Base-by-base conservation (phyloP, 2,113 vertebrate species). In the Sula dactylatra region DNA sequence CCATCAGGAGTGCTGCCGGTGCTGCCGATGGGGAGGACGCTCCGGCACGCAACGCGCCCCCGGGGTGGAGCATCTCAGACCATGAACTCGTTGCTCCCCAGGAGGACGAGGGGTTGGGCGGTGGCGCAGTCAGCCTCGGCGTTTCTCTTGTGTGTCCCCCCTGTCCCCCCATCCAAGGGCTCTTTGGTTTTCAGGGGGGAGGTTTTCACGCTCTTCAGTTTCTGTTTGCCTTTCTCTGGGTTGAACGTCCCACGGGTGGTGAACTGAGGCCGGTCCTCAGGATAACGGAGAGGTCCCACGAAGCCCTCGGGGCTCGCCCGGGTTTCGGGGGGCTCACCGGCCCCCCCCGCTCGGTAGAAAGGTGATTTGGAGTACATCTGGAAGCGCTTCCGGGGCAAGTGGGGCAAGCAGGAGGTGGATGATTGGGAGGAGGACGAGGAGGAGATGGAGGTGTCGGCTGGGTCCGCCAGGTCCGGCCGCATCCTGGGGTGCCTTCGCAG, bases 71-170 rank as follows among this genome's bases (percentile, higher is more conserved):
- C 27, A 22, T 44, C 96, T 99, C 98, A 99, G 93, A 99, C 99
- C 99, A 99, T 99, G 97, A 99, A 99, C 97, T 99, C 99, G 11
- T 99, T 99, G 94, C 96, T 99, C 93, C 99, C 99, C 81, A 99
- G 99, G 82, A 99, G 95, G 76, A 99, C 98, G 20, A 98, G 95
- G 94, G 98, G 98, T 93, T 99, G 99, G 34, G 98, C 3, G 2
- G 98, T 40, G 61, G 98, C 64, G 8, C 98, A 86, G 70, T 99
- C 99, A 3, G 98, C 90, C 36, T 99, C 99, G 2, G 96, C 42
- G 87, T 95, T 94, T 86, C 98, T 98, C 92, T 98, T 97, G 36
- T 86, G 98, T 55, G 97, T 96, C 67, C 95, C 96, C 49, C 67
- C 87, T 0, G 86, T 72, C 5, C 97, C 97, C 26, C 98, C 98